Evolutionary conservation across 2,888 invertebrate genomes (phyloP).

Genomic region (Troides helena): DNA sequence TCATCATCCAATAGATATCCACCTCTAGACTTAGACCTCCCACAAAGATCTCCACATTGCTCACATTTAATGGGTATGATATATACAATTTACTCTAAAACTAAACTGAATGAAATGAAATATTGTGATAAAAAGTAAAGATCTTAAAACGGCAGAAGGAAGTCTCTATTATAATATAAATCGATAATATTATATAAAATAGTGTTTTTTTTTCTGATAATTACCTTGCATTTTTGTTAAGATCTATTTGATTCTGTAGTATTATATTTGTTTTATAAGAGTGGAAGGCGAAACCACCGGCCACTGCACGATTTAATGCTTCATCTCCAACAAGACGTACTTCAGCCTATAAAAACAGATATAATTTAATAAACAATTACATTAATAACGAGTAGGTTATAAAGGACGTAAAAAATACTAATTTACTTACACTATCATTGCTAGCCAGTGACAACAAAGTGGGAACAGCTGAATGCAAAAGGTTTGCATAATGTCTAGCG

Average conservation of each 20-base stretch:
- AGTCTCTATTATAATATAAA: too few relatives aligned
- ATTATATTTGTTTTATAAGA: constrained; percentile 71
- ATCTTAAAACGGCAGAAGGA: too few relatives aligned
- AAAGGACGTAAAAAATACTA: neutral
- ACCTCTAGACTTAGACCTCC: too few relatives aligned
- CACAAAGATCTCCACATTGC: too few relatives aligned
- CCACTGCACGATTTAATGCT: constrained; percentile 70
- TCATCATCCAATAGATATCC: too few relatives aligned
- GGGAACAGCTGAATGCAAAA: constrained; percentile 66
- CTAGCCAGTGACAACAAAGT: constrained; percentile 69
- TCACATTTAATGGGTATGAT: too few relatives aligned
- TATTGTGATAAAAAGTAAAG: too few relatives aligned
- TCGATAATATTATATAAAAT: neutral
- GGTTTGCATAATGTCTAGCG: constrained; percentile 67
- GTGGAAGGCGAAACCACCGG: constrained; percentile 72
- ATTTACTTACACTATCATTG: constrained; percentile 69
- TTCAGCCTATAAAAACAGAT: constrained; percentile 61
- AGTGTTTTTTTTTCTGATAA: neutral
- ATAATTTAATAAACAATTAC: constrained; percentile 1
- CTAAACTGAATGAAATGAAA: too few relatives aligned
- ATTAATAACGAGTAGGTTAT: constrained; percentile 4
- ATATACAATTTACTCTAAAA: too few relatives aligned
- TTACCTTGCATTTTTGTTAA: constrained; percentile 69
- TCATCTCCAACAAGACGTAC: constrained; percentile 73
- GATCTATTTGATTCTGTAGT: constrained; percentile 69